phyloP scores from a whole-genome alignment of 2,888 invertebrate genomes.

The Petrolisthes manimaculis region DNA sequence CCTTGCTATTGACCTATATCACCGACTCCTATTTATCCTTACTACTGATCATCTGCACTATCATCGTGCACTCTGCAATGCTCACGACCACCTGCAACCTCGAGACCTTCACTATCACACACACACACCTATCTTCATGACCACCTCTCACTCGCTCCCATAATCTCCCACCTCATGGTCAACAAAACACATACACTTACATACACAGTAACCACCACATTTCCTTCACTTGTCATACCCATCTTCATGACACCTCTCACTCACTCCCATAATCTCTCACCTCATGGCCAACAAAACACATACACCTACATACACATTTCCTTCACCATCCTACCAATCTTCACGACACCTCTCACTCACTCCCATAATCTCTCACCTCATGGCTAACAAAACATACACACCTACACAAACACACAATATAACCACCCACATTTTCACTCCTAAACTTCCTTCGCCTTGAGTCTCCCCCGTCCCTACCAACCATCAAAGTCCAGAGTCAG shows the following conservation, averaged over 20 bases:
- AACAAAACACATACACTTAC: too few relatives aligned
- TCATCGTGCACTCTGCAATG: too few relatives aligned
- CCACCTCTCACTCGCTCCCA: background rate
- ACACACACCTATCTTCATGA: background rate
- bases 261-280: background rate
- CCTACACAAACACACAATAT: too few relatives aligned
- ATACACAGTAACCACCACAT: background rate
- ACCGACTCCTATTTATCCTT: too few relatives aligned
- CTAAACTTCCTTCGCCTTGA: too few relatives aligned
- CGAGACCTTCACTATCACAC: background rate
- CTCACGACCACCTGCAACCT: too few relatives aligned
- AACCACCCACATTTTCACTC: too few relatives aligned
- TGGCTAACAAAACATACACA: background rate
- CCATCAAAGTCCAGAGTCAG: too few relatives aligned
- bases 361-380: background rate
- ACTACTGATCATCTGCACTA: too few relatives aligned
- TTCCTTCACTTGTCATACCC: background rate
- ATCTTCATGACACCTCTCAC: background rate
- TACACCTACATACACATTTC: too few relatives aligned
- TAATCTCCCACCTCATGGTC: background rate
- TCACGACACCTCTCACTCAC: background rate
- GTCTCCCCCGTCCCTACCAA: too few relatives aligned
- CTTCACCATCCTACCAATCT: background rate
- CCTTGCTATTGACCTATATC: too few relatives aligned
- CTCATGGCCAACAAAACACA: background rate